phyloP scores from a whole-genome alignment of 2,797 vertebrate genomes.

The Acipenser ruthenus region DNA sequence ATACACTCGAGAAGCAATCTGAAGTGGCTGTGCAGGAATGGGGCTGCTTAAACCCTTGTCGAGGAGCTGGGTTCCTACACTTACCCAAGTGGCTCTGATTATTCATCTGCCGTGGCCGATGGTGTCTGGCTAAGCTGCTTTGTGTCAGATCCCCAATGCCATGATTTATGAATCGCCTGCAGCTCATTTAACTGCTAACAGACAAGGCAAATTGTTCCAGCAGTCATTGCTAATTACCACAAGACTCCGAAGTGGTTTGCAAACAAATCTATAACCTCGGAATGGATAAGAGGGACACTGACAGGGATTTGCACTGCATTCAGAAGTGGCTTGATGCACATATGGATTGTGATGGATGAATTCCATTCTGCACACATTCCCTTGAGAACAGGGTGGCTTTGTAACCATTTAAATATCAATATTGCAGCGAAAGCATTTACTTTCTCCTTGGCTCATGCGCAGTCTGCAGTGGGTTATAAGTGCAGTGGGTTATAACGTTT shows the following conservation, averaged over 20 bases:
- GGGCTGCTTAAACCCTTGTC: no score
- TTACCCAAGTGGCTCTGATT: neutral
- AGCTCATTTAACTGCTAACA: neutral
- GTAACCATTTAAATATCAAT: no score
- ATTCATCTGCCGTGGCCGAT: neutral
- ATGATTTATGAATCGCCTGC: constrained; percentile 1
- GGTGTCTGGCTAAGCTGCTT: neutral
- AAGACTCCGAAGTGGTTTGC: neutral
- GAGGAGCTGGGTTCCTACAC: no score
- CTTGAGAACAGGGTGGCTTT: no score
- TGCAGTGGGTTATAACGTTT: no score
- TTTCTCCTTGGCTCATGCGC: no score
- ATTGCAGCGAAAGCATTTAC: no score
- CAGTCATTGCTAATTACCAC: neutral
- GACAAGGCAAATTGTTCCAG: neutral
- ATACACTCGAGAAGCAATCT: no score
- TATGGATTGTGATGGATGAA: neutral
- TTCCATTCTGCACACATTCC: no score
- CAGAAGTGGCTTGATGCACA: neutral
- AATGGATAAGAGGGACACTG: neutral
- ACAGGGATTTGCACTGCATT: neutral
- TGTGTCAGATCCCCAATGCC: constrained; percentile 8
- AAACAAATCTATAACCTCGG: neutral
- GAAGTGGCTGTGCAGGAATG: no score
- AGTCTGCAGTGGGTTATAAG: no score